Evolutionary conservation across 2,888 invertebrate genomes (phyloP), one percentile per base, ranked within the genome.

Genomic region (Callinectes sapidus): DNA sequence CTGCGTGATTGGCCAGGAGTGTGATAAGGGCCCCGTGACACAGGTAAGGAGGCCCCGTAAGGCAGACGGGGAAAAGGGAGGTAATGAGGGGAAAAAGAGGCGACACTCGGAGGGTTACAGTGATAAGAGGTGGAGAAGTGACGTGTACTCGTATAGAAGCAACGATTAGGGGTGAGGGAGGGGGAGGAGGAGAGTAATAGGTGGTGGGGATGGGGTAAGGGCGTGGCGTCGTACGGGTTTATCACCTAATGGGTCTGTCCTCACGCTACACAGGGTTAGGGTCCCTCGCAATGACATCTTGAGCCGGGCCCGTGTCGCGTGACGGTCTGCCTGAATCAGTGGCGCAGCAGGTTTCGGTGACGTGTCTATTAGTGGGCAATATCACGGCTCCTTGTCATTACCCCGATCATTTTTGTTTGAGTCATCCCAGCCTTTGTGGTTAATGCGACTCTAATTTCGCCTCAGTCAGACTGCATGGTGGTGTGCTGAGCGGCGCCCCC

Each of bases 301-400:
- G 71, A 77, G 28, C 28, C 71, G 10, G 13, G 71, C 13, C 13
- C 13, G 71, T 77, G 28, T 77, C 28, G 71, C 71, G 71, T 77
- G 71, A 77, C 71, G n/a, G 71, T 28, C 71, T n/a, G 71, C n/a
- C 28, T 28, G 71, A 28, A 28, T 77, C 28, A 28, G 71, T n/a
- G 71, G 71, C n/a, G 71, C 71, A 32, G 28, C 28, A 77, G 71
- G 71, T 77, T 32, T 77, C 5, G 61, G 61, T 61, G 71, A 77
- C 71, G 71, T 77, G 71, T 77, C 71, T 77, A 77, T 77, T 77
- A 77, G 71, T 28, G 71, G 28, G 71, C 32, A 77, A 77, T 77
- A 28, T 77, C 71, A 28, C 71, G 71, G 71, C 71, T 77, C 71
- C 71, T 77, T 77, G 71, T 77, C 28, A 77, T 77, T 77, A 77